phyloP scores from a whole-genome alignment of 2,888 invertebrate genomes.

The Acronicta psi region DNA sequence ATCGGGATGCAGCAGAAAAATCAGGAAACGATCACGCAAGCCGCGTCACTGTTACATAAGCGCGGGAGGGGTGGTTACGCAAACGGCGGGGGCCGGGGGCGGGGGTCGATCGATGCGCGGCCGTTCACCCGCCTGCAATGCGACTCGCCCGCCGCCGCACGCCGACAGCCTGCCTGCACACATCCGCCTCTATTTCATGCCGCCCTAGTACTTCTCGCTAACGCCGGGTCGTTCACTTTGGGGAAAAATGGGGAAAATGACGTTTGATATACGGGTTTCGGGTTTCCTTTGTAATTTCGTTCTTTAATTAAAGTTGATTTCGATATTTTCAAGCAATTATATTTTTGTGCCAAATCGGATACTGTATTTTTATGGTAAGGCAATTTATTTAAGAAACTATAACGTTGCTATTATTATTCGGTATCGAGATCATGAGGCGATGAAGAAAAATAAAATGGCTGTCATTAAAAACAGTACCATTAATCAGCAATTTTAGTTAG shows the following conservation, averaged over 20 bases:
- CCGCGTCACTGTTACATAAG: slow-evolving; percentile 85
- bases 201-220: slow-evolving; percentile 74
- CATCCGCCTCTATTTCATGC: slow-evolving; percentile 70
- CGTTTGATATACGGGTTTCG: slow-evolving; percentile 43
- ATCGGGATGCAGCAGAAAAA: slow-evolving; percentile 61
- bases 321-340: slow-evolving; percentile 3
- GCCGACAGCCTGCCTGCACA: slow-evolving; percentile 60
- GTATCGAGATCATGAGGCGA: neutral
- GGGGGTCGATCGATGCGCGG: slow-evolving; percentile 84
- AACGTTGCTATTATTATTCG: neutral
- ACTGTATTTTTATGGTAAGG: neutral
- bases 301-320: slow-evolving; percentile 27
- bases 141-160: slow-evolving; percentile 75
- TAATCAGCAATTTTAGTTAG: slow-evolving; percentile 21
- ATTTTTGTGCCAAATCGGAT: neutral
- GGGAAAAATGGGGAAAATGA: slow-evolving; percentile 49
- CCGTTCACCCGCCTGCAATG: slow-evolving; percentile 89
- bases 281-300: slow-evolving; percentile 19
- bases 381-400: neutral
- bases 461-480: slow-evolving; percentile 1
- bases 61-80: slow-evolving; percentile 77
- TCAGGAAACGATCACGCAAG: slow-evolving; percentile 77
- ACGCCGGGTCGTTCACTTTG: slow-evolving; percentile 62
- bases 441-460: neutral
- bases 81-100: slow-evolving; percentile 63